Evolutionary conservation across 2,113 vertebrate species (phyloP).

Genomic region (Chlorocebus sabaeus): DNA sequence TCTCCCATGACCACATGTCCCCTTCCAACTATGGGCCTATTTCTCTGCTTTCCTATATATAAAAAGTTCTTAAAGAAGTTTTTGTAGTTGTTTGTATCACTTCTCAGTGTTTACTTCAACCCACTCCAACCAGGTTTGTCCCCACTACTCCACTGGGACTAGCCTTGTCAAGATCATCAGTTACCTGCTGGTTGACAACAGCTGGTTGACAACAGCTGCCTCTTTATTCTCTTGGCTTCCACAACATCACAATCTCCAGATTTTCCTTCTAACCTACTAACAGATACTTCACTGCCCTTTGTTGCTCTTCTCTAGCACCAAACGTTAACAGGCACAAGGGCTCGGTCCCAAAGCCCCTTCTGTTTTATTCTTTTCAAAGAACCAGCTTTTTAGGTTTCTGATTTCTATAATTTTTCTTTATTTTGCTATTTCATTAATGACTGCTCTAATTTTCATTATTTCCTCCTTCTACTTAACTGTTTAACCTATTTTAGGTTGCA

Average conservation of each 20-base stretch:
- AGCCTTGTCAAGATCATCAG: not conserved
- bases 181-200: not conserved
- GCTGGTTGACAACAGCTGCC: not conserved
- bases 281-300: not conserved
- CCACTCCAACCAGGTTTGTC: not conserved
- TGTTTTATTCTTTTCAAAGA: not conserved
- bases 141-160: not conserved
- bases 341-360: not conserved
- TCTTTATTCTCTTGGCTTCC: not conserved
- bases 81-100: not conserved
- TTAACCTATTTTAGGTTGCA: not conserved
- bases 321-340: not conserved
- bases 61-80: not conserved
- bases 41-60: not conserved
- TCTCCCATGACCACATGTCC: not conserved
- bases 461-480: not conserved
- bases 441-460: not conserved
- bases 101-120: not conserved
- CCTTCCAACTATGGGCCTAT: not conserved
- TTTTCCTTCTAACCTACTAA: not conserved
- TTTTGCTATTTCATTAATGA: not conserved
- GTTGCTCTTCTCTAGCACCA: not conserved
- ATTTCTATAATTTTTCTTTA: not conserved
- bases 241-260: not conserved
- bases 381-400: not conserved